Evolutionary conservation across 2,113 vertebrate genomes (phyloP), one percentile per base, ranked within the genome.

Genomic region (Vulpes lagopus): DNA sequence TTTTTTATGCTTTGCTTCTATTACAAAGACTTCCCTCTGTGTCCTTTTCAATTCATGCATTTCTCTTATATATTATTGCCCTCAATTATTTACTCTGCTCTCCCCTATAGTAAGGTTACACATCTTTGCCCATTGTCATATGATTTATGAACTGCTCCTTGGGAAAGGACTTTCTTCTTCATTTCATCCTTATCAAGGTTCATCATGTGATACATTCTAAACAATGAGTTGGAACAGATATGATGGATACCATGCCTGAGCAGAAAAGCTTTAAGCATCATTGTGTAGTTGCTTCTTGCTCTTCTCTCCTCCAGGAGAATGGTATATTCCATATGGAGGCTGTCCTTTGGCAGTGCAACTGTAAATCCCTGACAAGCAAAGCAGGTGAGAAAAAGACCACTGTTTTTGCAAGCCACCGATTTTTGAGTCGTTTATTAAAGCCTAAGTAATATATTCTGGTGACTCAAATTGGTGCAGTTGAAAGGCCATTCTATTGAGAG

Each of bases 1-100:
- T 93, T 90, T 88, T 0, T 67, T 43, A 57, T 86, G 35, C 2
- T 97, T 94, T 84, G 80, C n/a, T 73, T 90, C 5, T 71, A 74
- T 16, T 64, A 3, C 5, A 86, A 86, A 91, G 51, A 82, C 20
- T 20, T 80, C 80, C 38, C 27, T 43, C n/a, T 49, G 6, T 67
- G 15, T 89, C n/a, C 11, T 91, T 89, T 67, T 73, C 3, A 35
- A 59, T 86, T 78, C 43, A 53, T 60, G 10, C 53, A 38, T 76
- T 69, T 88, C 51, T 43, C 0, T 49, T 65, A 8, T 15, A 10
- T n/a, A 35, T 67, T 49, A 51, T 12, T 49, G 57, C 16, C 79
- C 11, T 73, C 23, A n/a, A 35, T 60, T 51, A 51, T 60, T 71
- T 30, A 43, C 8, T 25, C 11, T 0, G 0, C 14, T 3, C 19